Percentiles rank a stretch among this genome's conserved stretches.
phyloP scores from a whole-genome alignment of 2,797 vertebrate genomes.

The Urosaurus nigricauda region DNA sequence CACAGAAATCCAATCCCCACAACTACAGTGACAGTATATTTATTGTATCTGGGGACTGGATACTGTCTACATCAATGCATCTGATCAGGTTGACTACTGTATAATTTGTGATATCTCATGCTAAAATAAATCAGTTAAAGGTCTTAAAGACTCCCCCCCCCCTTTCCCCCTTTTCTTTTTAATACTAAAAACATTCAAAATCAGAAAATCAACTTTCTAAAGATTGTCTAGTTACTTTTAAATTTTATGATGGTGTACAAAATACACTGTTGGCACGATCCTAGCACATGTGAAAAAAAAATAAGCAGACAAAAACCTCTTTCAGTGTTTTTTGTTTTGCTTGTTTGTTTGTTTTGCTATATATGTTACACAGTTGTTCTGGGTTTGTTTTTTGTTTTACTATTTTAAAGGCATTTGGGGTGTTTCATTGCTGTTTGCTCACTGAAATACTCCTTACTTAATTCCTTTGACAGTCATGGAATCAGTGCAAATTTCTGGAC shows the following conservation, averaged over 20 bases:
- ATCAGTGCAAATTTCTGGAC: slow-evolving; percentile 29
- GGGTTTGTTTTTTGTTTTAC: not conserved
- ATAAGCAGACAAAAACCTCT: not conserved
- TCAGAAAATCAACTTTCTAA: not conserved
- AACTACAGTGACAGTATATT: no score
- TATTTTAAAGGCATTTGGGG: not conserved
- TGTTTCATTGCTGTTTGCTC: not conserved
- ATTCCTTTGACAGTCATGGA: not conserved
- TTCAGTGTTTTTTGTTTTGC: not conserved
- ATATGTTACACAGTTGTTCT: not conserved
- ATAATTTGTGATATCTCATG: no score
- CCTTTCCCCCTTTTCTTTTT: not conserved
- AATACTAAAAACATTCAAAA: not conserved
- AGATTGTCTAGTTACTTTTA: not conserved
- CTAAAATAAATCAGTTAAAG: no score
- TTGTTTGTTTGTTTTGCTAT: no score
- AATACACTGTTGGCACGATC: not conserved
- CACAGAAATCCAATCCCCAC: no score
- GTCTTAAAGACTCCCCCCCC: no score
- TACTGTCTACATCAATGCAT: no score
- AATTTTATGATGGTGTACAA: not conserved
- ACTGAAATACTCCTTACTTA: not conserved
- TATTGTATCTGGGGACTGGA: no score
- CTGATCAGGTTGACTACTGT: no score
- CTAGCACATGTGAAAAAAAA: not conserved